These are phyloP conservation scores for Colletes latitarsis DNA, from an alignment of 1,140 invertebrate genomes.

Conservation along the genomic window DNA sequence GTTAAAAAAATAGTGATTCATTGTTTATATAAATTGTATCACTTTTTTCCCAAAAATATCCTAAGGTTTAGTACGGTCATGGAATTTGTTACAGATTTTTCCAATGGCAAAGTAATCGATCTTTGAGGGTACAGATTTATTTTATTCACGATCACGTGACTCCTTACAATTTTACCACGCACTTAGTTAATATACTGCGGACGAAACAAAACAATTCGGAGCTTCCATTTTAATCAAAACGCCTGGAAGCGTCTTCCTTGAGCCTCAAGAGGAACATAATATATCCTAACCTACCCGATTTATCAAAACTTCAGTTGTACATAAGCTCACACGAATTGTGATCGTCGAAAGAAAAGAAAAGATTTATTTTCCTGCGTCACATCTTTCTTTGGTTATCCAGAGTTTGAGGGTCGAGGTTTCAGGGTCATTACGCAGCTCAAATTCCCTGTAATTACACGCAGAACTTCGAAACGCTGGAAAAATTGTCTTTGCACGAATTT, in stretches of 20 bases:
- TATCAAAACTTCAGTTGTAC: constrained; percentile 35
- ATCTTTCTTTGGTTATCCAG: constrained; percentile 4
- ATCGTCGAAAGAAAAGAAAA: background rate
- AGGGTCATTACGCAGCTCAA: constrained; percentile 24
- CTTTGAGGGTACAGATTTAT: background rate
- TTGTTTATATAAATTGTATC: background rate
- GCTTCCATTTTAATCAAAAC: constrained; percentile 70
- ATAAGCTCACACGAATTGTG: constrained; percentile 4
- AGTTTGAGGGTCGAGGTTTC: constrained; percentile 58
- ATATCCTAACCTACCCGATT: constrained; percentile 47
- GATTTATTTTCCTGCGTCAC: constrained; percentile 12
- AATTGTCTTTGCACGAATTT: background rate
- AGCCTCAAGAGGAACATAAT: constrained; percentile 35
- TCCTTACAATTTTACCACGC: constrained; percentile 57
- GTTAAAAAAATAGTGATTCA: background rate
- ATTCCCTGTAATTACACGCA: background rate
- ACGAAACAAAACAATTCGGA: constrained; percentile 58
- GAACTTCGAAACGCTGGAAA: background rate
- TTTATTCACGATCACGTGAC: constrained; percentile 23
- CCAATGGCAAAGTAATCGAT: too few species aligned
- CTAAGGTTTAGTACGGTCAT: background rate
- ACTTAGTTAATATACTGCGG: constrained; percentile 55
- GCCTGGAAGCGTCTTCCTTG: constrained; percentile 77
- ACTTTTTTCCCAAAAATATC: too few species aligned
- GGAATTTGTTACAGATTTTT: background rate